These are phyloP conservation scores for Rhinophrynus dorsalis DNA, from an alignment of 2,797 vertebrate genomes.

Conservation along the genomic window DNA sequence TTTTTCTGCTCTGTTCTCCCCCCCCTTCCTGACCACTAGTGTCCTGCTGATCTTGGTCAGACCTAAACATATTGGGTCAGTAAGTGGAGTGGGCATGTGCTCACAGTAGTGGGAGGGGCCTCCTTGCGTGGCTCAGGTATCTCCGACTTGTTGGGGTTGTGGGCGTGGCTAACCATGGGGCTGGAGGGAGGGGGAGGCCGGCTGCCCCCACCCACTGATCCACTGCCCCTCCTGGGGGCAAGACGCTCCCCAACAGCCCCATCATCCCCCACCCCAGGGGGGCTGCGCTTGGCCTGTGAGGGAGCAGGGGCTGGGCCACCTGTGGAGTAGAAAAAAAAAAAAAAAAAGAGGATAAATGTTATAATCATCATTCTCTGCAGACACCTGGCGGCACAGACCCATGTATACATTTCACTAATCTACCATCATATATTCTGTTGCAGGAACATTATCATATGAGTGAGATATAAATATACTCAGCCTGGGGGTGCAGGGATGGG, in stretches of 20 bases:
- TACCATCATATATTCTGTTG: too few relatives aligned
- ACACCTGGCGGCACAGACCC: too few relatives aligned
- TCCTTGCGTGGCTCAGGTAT: conserved; percentile 90
- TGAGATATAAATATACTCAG: too few relatives aligned
- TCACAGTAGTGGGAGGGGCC: conserved; percentile 82
- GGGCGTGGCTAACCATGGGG: conserved; percentile 92
- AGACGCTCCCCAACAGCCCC: conserved; percentile 86
- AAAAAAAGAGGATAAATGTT: too few relatives aligned
- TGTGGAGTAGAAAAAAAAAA: conserved; percentile 50
- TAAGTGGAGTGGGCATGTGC: not conserved
- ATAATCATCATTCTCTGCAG: not conserved
- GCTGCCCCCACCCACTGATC: conserved; percentile 79
- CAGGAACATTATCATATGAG: too few relatives aligned
- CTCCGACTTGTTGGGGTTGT: conserved; percentile 92
- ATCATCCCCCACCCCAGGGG: conserved; percentile 81
- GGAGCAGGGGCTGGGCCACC: conserved; percentile 87
- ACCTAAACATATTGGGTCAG: too few relatives aligned
- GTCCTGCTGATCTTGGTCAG: too few relatives aligned
- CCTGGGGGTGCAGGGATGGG: too few relatives aligned
- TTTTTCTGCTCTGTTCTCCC: too few relatives aligned
- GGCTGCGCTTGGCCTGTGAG: conserved; percentile 87
- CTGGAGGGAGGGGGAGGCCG: conserved; percentile 83
- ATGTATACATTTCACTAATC: too few relatives aligned
- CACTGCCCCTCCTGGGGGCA: conserved; percentile 82
- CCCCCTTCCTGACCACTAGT: too few relatives aligned